Evolutionary conservation across 2,113 vertebrate species (phyloP).

Genomic region (Pteruthius melanotis): DNA sequence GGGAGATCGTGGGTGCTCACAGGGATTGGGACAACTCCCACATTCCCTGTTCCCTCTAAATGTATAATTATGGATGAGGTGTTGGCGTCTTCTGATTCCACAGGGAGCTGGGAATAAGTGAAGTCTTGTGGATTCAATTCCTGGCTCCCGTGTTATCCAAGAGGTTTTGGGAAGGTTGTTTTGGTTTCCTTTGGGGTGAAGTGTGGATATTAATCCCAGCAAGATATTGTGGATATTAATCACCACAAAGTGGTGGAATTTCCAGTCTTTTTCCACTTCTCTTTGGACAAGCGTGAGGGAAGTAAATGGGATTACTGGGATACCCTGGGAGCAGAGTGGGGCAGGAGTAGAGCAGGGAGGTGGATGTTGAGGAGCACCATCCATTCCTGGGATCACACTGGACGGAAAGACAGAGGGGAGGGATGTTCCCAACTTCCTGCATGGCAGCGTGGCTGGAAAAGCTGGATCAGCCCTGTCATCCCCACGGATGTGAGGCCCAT

Average conservation of each 20-base stretch:
- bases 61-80: background rate
- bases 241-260: background rate
- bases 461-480: background rate
- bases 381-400: background rate
- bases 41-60: background rate
- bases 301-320: background rate
- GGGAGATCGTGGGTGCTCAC: background rate
- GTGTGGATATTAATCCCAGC: background rate
- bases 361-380: background rate
- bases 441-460: background rate
- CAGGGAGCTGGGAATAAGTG: background rate
- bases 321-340: background rate
- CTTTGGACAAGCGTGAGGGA: accelerated
- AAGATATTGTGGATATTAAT: background rate
- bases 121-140: background rate
- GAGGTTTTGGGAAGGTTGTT: background rate
- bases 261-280: background rate
- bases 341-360: background rate
- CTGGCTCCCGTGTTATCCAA: background rate
- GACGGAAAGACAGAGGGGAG: background rate
- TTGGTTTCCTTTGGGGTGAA: background rate
- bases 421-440: background rate
- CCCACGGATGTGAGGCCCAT: too few relatives aligned
- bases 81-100: background rate
- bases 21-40: background rate